phyloP scores from a whole-genome alignment of 23 tunicate species.

The Clavelina lepadiformis region DNA sequence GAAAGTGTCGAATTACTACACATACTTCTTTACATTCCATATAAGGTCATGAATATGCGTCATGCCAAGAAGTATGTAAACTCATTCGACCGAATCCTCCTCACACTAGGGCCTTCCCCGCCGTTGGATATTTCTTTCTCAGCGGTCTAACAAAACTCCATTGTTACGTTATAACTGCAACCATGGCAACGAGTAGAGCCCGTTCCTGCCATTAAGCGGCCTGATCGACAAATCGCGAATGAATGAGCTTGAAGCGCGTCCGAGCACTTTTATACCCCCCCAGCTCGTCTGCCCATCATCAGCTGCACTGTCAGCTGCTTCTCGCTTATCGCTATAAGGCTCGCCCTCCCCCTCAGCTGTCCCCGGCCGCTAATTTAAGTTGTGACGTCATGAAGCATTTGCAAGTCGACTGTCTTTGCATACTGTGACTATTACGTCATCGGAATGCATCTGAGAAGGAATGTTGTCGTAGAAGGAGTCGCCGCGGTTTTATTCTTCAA shows the following conservation, averaged over 20 bases:
- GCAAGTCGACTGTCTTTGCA: not conserved
- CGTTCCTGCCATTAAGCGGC: too few species aligned
- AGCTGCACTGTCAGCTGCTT: not conserved
- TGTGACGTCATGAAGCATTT: not conserved
- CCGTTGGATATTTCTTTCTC: too few species aligned
- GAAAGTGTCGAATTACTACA: conserved; percentile 28
- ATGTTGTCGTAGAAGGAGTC: too few species aligned
- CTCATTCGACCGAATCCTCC: conserved; percentile 19
- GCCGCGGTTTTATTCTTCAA: too few species aligned
- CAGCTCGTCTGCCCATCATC: not conserved
- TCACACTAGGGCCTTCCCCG: too few species aligned
- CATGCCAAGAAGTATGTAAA: conserved; percentile 74
- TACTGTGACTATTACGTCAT: not conserved
- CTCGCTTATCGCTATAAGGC: not conserved
- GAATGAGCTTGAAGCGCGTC: too few species aligned
- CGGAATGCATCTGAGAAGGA: too few species aligned
- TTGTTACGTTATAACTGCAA: too few species aligned
- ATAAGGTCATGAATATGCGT: too few species aligned
- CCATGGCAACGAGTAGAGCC: too few species aligned
- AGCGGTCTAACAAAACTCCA: too few species aligned
- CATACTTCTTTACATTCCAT: conserved; percentile 99
- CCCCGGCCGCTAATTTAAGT: not conserved
- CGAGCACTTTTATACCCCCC: not conserved
- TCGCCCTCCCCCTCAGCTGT: not conserved
- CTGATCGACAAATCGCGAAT: too few species aligned